These are phyloP conservation scores for Motacilla alba DNA, from an alignment of 2,113 vertebrate species.

Conservation along the genomic window DNA sequence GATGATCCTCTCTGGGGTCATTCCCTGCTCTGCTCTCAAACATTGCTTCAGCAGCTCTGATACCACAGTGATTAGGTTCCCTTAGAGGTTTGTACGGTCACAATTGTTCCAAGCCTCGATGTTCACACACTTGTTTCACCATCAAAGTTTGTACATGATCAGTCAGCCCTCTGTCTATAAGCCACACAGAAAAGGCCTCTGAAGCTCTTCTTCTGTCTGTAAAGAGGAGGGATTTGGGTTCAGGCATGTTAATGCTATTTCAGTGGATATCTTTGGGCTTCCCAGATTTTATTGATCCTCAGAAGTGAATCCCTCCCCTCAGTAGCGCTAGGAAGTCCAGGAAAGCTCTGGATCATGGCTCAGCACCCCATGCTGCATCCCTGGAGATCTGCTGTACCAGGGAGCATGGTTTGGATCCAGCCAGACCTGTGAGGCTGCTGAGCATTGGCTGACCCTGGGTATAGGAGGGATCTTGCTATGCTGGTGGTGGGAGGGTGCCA, in stretches of 20 bases:
- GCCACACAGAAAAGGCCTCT: background rate
- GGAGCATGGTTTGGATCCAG: background rate
- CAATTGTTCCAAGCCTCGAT: background rate
- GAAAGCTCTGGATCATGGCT: background rate
- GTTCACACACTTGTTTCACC: background rate
- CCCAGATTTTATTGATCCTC: fast-evolving
- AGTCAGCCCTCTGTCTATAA: background rate
- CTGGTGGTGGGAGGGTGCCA: fast-evolving
- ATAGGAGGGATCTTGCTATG: fast-evolving
- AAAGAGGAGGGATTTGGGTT: background rate
- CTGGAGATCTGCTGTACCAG: background rate
- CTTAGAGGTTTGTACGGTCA: background rate
- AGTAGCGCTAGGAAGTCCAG: fast-evolving
- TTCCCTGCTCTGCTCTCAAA: background rate
- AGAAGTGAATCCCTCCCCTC: background rate
- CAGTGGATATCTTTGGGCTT: background rate
- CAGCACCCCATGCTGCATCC: background rate
- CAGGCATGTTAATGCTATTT: background rate
- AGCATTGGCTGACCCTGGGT: background rate
- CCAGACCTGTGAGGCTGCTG: background rate
- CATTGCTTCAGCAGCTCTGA: background rate
- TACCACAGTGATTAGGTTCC: background rate
- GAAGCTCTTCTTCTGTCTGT: background rate
- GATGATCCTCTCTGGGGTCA: background rate
- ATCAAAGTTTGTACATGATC: background rate